Evolutionary conservation across 2,797 vertebrate species (phyloP).

Genomic region (Sylvilagus floridanus): DNA sequence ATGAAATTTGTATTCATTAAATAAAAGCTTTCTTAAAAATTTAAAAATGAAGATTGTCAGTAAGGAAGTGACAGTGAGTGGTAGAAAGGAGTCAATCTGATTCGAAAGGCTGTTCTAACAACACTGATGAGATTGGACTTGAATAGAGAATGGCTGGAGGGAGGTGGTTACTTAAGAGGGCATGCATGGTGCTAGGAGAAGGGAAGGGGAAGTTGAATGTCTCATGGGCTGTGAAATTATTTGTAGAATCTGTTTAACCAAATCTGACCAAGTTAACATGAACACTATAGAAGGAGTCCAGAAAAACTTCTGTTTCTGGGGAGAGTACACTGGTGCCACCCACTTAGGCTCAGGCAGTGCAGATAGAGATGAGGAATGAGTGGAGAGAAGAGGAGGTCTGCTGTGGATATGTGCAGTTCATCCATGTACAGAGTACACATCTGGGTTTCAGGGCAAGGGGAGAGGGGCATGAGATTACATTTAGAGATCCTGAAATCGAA

Average conservation of each 20-base stretch:
- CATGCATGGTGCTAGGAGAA: not conserved
- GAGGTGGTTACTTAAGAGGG: not conserved
- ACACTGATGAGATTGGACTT: not conserved
- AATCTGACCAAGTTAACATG: not conserved
- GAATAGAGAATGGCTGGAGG: not conserved
- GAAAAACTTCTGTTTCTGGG: not conserved
- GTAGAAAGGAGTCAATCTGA: not conserved
- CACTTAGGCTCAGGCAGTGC: not conserved
- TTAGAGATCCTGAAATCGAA: not conserved
- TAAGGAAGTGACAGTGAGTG: not conserved
- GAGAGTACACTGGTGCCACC: not conserved
- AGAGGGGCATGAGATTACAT: not conserved
- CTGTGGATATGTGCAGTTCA: accelerated
- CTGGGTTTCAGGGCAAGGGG: not conserved
- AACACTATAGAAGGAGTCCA: not conserved
- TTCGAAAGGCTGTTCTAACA: not conserved
- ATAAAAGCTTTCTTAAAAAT: no score
- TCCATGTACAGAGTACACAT: no score
- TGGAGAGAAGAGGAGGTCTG: not conserved
- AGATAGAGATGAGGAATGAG: not conserved
- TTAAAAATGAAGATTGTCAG: not conserved
- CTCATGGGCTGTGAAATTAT: not conserved
- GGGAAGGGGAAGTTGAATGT: not conserved
- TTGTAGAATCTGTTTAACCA: not conserved
- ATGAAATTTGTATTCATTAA: no score